Evolutionary conservation across 2,888 invertebrate genomes (phyloP), one percentile per base, ranked within the genome.

Genomic region (Plebejus melissa): DNA sequence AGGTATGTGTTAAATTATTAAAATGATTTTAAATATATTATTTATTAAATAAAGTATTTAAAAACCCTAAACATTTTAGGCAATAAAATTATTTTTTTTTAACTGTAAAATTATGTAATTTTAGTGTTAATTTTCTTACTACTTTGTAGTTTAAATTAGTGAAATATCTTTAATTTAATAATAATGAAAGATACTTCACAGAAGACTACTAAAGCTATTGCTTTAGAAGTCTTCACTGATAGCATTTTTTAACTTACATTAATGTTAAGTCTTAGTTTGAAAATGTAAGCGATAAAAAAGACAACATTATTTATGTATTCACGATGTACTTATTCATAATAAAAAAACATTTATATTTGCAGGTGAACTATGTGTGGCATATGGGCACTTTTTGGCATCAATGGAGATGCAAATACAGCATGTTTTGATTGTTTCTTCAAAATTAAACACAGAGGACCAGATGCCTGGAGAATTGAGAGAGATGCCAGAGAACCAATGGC

Each of bases 391-490:
- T 96, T 96, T 86, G 96, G 96, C 36, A 85, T 95, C 46, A 92
- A 94, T 38, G 91, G 93, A 13, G 94, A 95, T 76, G 83, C 94
- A 54, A 90, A 94, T 78, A 91, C 94, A 58, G 90, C 94, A 70
- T 95, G 95, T 78, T 94, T 95, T 75, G 90, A 94, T 79, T 94
- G 95, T 77, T 96, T 96, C 82, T 88, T 94, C 13, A 94, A 94
- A 83, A 96, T 96, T 80, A 85, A 91, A 6, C 96, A 96, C 82
- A 93, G 97, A 76, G 97, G 97, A 0, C 96, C 97, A 0, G 97
- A 97, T 87, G 96, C 96, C 0, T 96, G 96, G 94, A 94, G 96
- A 80, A 90, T 96, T 76, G 96, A 97, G 84, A 95, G 94, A 82
- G 96, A 96, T 80, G 93, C 94, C 60, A 91, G 95, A 77, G 87